Conservation (phyloP, 2,797 vertebrate species). For the Clarias fuscus region DNA sequence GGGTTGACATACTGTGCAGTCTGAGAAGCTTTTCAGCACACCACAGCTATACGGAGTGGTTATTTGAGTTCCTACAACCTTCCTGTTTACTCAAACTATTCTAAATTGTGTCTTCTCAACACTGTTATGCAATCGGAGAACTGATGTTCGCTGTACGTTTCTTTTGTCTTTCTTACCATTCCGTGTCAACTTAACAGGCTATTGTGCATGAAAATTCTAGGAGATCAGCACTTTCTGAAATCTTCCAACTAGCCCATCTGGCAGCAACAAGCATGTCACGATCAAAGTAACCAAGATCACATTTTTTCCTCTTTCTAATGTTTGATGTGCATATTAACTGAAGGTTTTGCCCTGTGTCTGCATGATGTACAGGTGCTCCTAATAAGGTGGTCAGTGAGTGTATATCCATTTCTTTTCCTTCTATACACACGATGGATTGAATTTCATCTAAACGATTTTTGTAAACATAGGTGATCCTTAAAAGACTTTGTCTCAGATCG, state of each 20-base stretch:
- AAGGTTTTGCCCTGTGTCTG: neutral
- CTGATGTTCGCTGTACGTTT: neutral
- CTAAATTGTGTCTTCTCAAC: neutral
- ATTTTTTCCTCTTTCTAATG: neutral
- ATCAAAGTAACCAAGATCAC: neutral
- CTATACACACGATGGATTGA: neutral
- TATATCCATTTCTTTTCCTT: neutral
- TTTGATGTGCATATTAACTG: slow-evolving; percentile 9
- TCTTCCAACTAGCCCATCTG: neutral
- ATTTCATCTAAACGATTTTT: neutral
- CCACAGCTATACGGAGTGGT: neutral
- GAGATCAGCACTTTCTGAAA: neutral
- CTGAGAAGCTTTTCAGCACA: neutral
- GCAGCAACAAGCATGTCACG: slow-evolving; percentile 11
- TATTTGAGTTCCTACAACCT: neutral
- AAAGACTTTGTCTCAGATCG: neutral
- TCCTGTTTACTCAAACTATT: neutral
- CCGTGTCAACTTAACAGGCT: neutral
- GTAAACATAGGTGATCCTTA: neutral
- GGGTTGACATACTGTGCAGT: neutral
- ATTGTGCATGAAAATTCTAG: neutral
- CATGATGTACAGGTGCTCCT: slow-evolving; percentile 6
- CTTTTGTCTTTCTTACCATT: neutral
- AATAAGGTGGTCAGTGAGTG: neutral
- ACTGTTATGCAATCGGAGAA: neutral